Base-by-base conservation (phyloP, 1,140 invertebrate species). In the Dufourea novaeangliae region DNA sequence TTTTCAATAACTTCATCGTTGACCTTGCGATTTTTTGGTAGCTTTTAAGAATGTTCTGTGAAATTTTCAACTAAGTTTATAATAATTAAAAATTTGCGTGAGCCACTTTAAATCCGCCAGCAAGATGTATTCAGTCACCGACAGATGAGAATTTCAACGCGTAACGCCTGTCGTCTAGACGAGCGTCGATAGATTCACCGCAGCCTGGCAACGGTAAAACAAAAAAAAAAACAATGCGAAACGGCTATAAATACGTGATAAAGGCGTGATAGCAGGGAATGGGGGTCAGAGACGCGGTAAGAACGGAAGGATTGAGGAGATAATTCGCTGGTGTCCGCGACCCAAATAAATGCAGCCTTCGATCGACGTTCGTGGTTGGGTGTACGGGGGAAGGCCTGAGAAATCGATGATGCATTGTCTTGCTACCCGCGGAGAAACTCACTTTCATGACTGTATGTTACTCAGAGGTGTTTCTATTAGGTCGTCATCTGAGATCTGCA, bases 271-370 rank as follows among this genome's bases (percentile, higher is more conserved):
- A 68, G 50, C 52, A 41, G 34, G 32, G 50, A 68, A 82, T 61
- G 54, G 41, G 71, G 81, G 77, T 83, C 81, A 61, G 72, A 80
- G 69, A 73, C 68, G 44, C 50, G 67, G 39, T 67, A 79, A 82
- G 66, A 85, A 79, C 79, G 83, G 83, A 85, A 85, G 82, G 41
- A 85, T 73, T 61, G 54, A 62, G 52, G 73, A 76, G 72, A 70
- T 78, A 85, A 83, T 85, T 81, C 41, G 57, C 73, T 37, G 78
- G 54, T 72, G 81, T 83, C 81, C 82, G 54, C 83, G 83, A 85
- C 83, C 83, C 69, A 85, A 84, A 85, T 85, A 85, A 70, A 70
- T 17, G 73, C 50, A 84, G 59, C 78, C 83, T 85, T 85, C 82
- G 73, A 85, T 77, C 59, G 69, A 56, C 22, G 44, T 39, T 61